Conservation (phyloP, 1,140 invertebrate species). For the Pseudobourletiella spinata region DNA sequence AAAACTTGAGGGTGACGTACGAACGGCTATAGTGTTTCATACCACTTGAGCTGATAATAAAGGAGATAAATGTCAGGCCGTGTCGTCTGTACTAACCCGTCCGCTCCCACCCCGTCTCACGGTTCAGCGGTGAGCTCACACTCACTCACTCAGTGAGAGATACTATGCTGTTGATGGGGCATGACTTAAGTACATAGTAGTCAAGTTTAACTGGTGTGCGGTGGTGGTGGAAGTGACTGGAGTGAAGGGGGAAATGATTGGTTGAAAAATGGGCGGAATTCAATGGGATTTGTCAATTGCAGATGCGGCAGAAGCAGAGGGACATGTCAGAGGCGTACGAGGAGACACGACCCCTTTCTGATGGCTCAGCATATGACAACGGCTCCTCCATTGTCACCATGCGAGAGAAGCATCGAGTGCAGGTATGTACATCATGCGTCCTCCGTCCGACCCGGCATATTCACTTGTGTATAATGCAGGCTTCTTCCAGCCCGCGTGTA, state of each 20-base stretch:
- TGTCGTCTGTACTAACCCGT: neutral
- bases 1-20: too few species aligned
- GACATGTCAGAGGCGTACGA: constrained; percentile 37
- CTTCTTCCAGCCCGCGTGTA: too few species aligned
- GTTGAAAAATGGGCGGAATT: neutral
- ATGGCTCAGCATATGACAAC: constrained; percentile 46
- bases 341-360: constrained; percentile 50
- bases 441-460: too few species aligned
- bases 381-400: constrained; percentile 38
- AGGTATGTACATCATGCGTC: too few species aligned
- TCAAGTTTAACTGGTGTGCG: neutral
- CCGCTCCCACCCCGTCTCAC: too few species aligned
- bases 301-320: constrained; percentile 41
- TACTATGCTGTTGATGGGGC: too few species aligned
- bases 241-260: constrained; percentile 18
- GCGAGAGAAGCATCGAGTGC: constrained; percentile 39
- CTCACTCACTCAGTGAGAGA: too few species aligned
- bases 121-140: too few species aligned
- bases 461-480: too few species aligned
- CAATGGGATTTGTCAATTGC: constrained; percentile 34
- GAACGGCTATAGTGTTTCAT: too few species aligned
- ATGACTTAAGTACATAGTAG: neutral
- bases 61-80: neutral
- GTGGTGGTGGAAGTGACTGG: neutral
- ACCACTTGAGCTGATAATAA: too few species aligned